Conservation (phyloP, 2,888 invertebrate species). For the Nomada ferruginata region DNA sequence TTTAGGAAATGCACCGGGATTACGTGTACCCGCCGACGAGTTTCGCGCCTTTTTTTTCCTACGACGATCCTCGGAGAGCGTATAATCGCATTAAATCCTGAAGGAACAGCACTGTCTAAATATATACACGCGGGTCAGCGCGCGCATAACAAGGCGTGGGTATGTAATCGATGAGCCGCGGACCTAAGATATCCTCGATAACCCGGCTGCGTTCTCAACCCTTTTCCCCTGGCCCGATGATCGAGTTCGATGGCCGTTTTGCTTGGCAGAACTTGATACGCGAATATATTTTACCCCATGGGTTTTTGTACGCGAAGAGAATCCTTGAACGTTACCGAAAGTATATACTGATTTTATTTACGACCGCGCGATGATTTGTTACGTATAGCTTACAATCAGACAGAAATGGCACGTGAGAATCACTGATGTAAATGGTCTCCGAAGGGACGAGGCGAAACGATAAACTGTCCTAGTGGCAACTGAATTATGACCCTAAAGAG, state of each 20-base stretch:
- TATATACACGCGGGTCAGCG: slow-evolving; percentile 59
- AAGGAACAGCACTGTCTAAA: slow-evolving; percentile 64
- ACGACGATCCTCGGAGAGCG: slow-evolving; percentile 17
- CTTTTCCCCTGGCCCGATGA: background rate
- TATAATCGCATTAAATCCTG: slow-evolving; percentile 67
- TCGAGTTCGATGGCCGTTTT: background rate
- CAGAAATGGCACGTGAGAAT: slow-evolving; percentile 33
- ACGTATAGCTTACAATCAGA: background rate
- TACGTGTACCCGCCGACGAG: slow-evolving; percentile 42
- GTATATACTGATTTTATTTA: background rate
- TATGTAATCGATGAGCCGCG: slow-evolving; percentile 65
- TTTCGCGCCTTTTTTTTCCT: slow-evolving; percentile 15
- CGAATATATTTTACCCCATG: background rate
- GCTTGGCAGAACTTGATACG: background rate
- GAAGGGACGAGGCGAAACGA: slow-evolving; percentile 50
- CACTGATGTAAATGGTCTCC: slow-evolving; percentile 57
- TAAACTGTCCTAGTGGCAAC: slow-evolving; percentile 66
- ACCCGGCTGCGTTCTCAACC: slow-evolving; percentile 46
- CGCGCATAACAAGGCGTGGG: slow-evolving; percentile 61
- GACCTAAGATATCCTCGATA: slow-evolving; percentile 31
- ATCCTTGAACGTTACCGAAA: background rate
- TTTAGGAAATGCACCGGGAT: slow-evolving; percentile 59
- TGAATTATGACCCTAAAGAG: slow-evolving; percentile 73
- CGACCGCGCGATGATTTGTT: background rate
- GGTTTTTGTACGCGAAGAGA: background rate